Percentiles rank a stretch among this genome's conserved stretches.
Evolutionary conservation across 1,140 invertebrate genomes (phyloP).

Genomic region (Drosophila paulistorum): DNA sequence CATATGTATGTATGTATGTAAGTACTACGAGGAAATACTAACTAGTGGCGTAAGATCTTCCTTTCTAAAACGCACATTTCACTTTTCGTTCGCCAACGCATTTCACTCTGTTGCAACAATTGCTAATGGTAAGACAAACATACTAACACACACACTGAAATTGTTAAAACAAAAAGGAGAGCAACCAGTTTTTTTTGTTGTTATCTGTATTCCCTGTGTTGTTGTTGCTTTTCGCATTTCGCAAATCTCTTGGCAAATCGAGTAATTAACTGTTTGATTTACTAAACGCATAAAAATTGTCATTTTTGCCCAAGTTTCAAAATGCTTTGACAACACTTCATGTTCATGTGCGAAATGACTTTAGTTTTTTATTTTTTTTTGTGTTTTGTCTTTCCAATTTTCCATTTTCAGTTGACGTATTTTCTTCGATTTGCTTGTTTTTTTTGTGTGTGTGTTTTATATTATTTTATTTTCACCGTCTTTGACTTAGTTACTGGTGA

Average conservation of each 20-base stretch:
- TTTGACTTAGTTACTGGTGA: slow-evolving; percentile 56
- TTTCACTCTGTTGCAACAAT: slow-evolving; percentile 9
- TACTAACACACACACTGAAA: neutral
- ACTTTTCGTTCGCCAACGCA: slow-evolving; percentile 57
- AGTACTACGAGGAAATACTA: no score
- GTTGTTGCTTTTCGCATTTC: slow-evolving; percentile 59
- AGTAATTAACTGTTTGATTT: slow-evolving; percentile 79
- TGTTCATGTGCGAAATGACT: slow-evolving; percentile 49
- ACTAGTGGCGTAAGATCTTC: neutral
- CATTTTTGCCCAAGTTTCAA: slow-evolving; percentile 38
- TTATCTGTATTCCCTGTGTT: no score
- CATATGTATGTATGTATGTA: no score
- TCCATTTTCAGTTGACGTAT: slow-evolving; percentile 29
- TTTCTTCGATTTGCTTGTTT: slow-evolving; percentile 34
- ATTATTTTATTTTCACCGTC: slow-evolving; percentile 58
- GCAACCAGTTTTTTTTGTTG: slow-evolving; percentile 34
- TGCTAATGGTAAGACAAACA: slow-evolving; percentile 1
- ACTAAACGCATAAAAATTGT: slow-evolving; percentile 73
- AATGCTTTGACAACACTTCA: slow-evolving; percentile 38
- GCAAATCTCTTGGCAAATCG: slow-evolving; percentile 76
- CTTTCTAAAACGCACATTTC: slow-evolving; percentile 18
- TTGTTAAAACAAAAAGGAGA: slow-evolving; percentile 31
- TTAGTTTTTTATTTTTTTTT: neutral
- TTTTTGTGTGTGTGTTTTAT: slow-evolving; percentile 25
- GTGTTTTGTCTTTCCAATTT: slow-evolving; percentile 27